These are phyloP conservation scores for Orientallactaga bullata DNA, from an alignment of 2,113 vertebrate genomes.

Conservation along the genomic window DNA sequence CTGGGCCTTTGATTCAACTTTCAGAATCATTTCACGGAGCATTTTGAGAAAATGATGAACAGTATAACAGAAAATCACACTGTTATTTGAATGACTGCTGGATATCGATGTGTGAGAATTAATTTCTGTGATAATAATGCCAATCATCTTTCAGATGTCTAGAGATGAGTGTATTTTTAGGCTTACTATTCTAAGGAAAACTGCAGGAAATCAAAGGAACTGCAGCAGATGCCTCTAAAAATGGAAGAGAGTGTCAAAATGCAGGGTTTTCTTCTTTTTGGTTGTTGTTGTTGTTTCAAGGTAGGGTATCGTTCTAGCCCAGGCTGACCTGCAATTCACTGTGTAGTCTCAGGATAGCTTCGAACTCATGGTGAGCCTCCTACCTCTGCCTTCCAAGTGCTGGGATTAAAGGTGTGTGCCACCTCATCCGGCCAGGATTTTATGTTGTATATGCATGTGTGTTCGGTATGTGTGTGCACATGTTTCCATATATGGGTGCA, in stretches of 20 bases:
- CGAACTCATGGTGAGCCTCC: too few relatives aligned
- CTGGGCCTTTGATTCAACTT: not conserved
- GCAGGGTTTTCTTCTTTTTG: not conserved
- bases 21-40: not conserved
- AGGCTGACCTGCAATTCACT: too few relatives aligned
- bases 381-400: too few relatives aligned
- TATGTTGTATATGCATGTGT: too few relatives aligned
- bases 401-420: too few relatives aligned
- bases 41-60: not conserved
- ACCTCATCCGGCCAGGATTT: too few relatives aligned
- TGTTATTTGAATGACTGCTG: not conserved
- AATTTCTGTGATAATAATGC: not conserved
- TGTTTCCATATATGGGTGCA: too few relatives aligned
- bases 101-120: not conserved
- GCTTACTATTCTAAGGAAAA: slow-evolving; percentile 8
- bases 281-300: too few relatives aligned
- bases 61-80: not conserved
- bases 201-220: not conserved
- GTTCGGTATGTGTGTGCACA: too few relatives aligned
- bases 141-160: not conserved
- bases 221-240: slow-evolving; percentile 9
- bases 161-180: slow-evolving; percentile 12
- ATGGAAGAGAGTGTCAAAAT: not conserved
- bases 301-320: too few relatives aligned
- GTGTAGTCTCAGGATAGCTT: too few relatives aligned